Base-by-base conservation (phyloP, 2,888 invertebrate species). In the Ischnura elegans region DNA sequence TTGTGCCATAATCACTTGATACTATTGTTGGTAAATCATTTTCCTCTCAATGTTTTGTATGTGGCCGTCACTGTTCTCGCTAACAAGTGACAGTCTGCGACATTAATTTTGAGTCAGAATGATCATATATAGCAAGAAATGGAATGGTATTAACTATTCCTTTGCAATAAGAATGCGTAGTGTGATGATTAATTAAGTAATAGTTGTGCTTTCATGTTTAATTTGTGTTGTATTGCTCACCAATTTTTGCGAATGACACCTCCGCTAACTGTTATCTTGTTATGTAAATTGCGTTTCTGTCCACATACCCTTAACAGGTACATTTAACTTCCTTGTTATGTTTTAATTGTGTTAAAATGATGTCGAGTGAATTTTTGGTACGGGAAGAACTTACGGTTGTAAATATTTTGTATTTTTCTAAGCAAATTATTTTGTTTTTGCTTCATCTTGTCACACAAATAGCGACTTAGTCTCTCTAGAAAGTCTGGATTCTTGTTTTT, bases 1-100 rank as follows among this genome's bases (percentile, higher is more conserved):
- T 13, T 45, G 5, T 10, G 21, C 29, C n/a, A 25, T 45, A 10
- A 95, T 25, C 93, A 42, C 95, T 94, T 94, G 94, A 94, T 94
- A 94, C 95, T 95, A 2, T 19, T 42, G 5, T 42, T 0, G 2
- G 87, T 36, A 36, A 55, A 51, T 87, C 5, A 51, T 42, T 55
- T 42, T 51, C 46, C 51, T 8, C 2, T 21, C 19, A 87, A 87
- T 61, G 19, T 19, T 1, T 42, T n/a, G 4, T 61, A 13, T 42
- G 61, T 90, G 3, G 16, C 66, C 45, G 43, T 90, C 90, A 43
- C 61, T 45, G 10, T 19, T 36, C 2, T 43, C 19, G 8, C 19
- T 36, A 45, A 90, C 90, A 90, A 90, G 66, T 90, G 90, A 90
- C 61, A 29, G 90, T 90, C 90, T 90, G 61, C 61, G 90, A 61